A percentile compares a stretch with the other conserved stretches of the same genome.
Evolutionary conservation across 2,888 invertebrate species (phyloP).

Genomic region (Drosophila neotestacea): DNA sequence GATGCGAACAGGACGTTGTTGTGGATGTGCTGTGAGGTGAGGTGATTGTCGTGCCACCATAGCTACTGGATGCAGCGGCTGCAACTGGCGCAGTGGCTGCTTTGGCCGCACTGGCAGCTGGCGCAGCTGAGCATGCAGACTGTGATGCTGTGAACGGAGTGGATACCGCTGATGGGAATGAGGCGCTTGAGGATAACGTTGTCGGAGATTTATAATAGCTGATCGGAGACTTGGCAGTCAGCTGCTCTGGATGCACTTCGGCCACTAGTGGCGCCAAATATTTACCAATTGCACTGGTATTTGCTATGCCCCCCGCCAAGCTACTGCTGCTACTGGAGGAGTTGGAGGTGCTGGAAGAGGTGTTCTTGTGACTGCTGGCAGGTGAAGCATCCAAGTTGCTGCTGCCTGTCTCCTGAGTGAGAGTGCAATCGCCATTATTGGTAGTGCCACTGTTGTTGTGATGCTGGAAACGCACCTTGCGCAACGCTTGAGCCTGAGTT

Average conservation of each 20-base stretch:
- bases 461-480: constrained; percentile 73
- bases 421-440: constrained; percentile 47
- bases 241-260: constrained; percentile 84
- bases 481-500: constrained; percentile 63
- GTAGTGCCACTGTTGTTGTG: constrained; percentile 49
- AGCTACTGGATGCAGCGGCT: constrained; percentile 72
- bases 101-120: constrained; percentile 84
- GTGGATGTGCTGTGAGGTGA: constrained; percentile 66
- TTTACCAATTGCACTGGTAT: constrained; percentile 78
- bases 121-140: constrained; percentile 83
- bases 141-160: constrained; percentile 83
- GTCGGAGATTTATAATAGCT: constrained; percentile 82
- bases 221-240: constrained; percentile 68
- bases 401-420: constrained; percentile 42
- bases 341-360: constrained; percentile 28
- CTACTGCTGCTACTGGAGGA: constrained; percentile 41
- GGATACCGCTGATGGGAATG: constrained; percentile 82
- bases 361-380: constrained; percentile 31
- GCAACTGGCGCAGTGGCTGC: constrained; percentile 83
- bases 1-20: constrained; percentile 80
- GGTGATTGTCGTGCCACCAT: constrained; percentile 64
- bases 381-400: constrained; percentile 34
- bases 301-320: constrained; percentile 67
- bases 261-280: constrained; percentile 83
- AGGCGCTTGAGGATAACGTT: constrained; percentile 82